Base-by-base conservation (phyloP, 2,113 vertebrate genomes). In the Podarcis muralis region DNA sequence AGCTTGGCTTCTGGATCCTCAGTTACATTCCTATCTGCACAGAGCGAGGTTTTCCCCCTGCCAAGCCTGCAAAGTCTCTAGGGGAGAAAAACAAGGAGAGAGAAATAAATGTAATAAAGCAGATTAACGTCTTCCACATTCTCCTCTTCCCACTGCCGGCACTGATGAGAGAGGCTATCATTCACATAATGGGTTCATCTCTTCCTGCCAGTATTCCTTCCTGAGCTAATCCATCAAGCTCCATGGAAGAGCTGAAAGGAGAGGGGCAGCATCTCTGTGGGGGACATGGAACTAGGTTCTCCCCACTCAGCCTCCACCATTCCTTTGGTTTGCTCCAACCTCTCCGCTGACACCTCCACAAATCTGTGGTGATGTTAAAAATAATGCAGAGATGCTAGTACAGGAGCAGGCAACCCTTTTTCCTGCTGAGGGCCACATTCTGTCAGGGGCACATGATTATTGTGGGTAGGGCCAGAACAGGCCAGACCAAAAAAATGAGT, bases 151-250 rank as follows among this genome's bases (percentile, higher is more conserved):
- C 6, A 1, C 48, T 5, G 68, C 90, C 68, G 65, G 85, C n/a
- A 11, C 4, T 9, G 0, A 43, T 32, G 87, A 84, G n/a, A 23
- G 12, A 83, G 87, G 11, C 32, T 81, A 20, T 27, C 0, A 0
- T 91, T 89, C 86, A 81, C 81, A 69, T 57, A 57, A 75, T 2
- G 0, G 81, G 84, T 65, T 71, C 85, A 89, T 85, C 87, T 53
- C 75, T 57, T 86, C 81, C 82, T 53, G 72, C 87, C 90, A 0
- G 81, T 48, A 27, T 83, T 72, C 53, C 87, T 75, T 25, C 92
- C 85, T 71, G 48, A 71, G 48, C 62, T 90, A 68, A 87, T 90
- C 72, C 71, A 87, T 83, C 85, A 87, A 75, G 5, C 62, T 59
- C 80, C 22, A 35, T 83, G 84, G 72, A 80, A 30, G 79, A 83